Base-by-base conservation (phyloP, 2,113 vertebrate genomes). In the Entosphenus tridentatus region DNA sequence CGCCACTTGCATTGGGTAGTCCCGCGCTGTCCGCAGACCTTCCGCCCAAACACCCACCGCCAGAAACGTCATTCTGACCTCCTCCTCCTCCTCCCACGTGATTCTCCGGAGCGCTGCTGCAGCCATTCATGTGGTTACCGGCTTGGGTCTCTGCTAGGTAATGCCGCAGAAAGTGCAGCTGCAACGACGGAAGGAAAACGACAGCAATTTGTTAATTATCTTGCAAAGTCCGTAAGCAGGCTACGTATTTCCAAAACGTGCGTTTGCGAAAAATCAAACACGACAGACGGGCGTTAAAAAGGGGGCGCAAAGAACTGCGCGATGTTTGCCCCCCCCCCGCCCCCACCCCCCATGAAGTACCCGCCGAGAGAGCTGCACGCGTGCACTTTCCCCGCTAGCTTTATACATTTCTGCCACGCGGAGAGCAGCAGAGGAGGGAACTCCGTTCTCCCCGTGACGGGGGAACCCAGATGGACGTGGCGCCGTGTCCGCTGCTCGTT, bases 161-260 rank as follows among this genome's bases (percentile, higher is more conserved):
- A 74, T 78, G 77, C 69, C 82, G 82, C 72, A 95, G 80, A 68
- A 96, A 96, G 68, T 79, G 80, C 62, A 95, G 80, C 90, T 96
- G 75, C 56, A 76, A 73, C 12, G 8, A 55, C 12, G 4, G 58
- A 68, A 39, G 1, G 8, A 3, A 7, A 13, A 54, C 18, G 3
- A 1, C 1, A 3, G 8, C 14, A 9, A 21, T 16, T n/a, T 9
- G 11, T 67, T 21, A 67, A 21, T n/a, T 11, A 67, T 21, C 21
- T 9, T 62, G 59, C 6, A 62, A 14, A 14, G 59, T 11, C 62
- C 21, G n/a, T 11, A 67, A n/a, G 21, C 62, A 8, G n/a, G 8
- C 62, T 67, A 62, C 62, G 9, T 1, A n/a, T 16, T 21, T 21
- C 62, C 11, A n/a, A 67, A 56, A 11, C 1, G 9, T 68, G 39